Base-by-base conservation (phyloP, 2,888 invertebrate species). In the Tetragnatha montana region DNA sequence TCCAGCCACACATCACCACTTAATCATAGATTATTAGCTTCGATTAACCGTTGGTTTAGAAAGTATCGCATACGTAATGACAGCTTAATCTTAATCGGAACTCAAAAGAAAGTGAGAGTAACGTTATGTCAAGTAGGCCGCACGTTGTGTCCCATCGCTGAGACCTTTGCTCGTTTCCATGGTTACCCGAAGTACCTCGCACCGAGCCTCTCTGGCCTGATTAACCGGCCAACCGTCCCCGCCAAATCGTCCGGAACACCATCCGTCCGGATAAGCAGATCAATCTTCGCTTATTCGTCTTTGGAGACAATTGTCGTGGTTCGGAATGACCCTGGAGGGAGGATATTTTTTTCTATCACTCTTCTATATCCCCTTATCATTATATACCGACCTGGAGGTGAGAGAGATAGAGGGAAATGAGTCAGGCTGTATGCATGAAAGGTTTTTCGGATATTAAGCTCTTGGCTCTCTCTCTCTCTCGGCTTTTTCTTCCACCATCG, bases 191-290 rank as follows among this genome's bases (percentile, higher is more conserved):
- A 35, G 35, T 35, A 35, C 35, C 35, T 35, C n/a, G 17, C 51
- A 75, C 17, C 50, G 74, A 83, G 49, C 60, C 75, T 68, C 35
- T 35, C 88, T 85, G 89, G 70, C 89, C 85, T 85, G 80, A 71
- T 81, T 89, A 89, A 68, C 70, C 81, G 80, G 22, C 71, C 76
- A 89, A 85, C 70, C 89, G 81, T 85, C 60, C 71, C 47, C 89
- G 19, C 68, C 81, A 89, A 89, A 88, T 88, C 88, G 88, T 83
- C 88, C 89, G 84, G 89, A 89, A 89, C 89, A 81, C 85, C 81
- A 68, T 84, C 84, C 81, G 81, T 89, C 81, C 89, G 71, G 81
- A 81, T 81, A 85, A 81, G 60, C 68, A 35, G 35, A 35, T 35
- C 35, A 35, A 35, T 80, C 47, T 76, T 82, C 81, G 21, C 75